These are phyloP conservation scores for Henricia sp. DNA, from an alignment of 53 echinoderm and acorn worm genomes.

Conservation along the genomic window DNA sequence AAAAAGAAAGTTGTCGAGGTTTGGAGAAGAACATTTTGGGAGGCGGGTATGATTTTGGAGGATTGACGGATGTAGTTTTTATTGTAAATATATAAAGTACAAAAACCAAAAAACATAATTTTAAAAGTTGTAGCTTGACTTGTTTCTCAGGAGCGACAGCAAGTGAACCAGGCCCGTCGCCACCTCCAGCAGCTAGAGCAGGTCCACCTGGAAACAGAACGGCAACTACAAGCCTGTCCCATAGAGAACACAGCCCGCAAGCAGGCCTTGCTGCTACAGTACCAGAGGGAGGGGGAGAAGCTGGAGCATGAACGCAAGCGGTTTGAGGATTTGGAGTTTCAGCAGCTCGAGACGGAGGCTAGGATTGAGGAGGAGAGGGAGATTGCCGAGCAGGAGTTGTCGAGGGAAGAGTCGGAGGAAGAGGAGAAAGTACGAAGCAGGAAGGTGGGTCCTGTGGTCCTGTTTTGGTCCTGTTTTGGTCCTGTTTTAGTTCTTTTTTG, in stretches of 20 bases:
- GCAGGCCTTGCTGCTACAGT: conserved; percentile 55
- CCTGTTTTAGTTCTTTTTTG: too few species aligned
- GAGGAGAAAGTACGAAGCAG: conserved; percentile 75
- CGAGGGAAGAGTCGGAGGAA: conserved; percentile 72
- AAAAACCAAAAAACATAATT: too few species aligned
- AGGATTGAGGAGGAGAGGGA: conserved; percentile 92
- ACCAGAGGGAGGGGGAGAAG: conserved; percentile 61
- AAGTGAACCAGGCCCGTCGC: conserved; percentile 74
- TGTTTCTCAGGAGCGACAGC: conserved; percentile 73
- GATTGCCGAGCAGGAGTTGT: conserved; percentile 86
- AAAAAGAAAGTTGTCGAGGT: not conserved
- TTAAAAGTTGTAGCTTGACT: too few species aligned
- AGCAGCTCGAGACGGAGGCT: conserved; percentile 94
- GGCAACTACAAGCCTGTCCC: conserved; percentile 73
- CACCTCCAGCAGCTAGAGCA: conserved; percentile 74
- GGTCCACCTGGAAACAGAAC: conserved; percentile 75
- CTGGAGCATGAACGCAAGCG: conserved; percentile 79
- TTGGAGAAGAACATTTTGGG: not conserved
- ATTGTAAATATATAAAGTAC: not conserved
- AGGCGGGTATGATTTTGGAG: too few species aligned
- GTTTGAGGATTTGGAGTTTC: conserved; percentile 95
- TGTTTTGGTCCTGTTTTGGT: too few species aligned
- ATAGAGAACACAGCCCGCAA: conserved; percentile 57
- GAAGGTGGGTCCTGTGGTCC: conserved; percentile 75
- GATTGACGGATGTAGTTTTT: not conserved